phyloP scores from a whole-genome alignment of 2,113 vertebrate genomes.

The Silurus glanis region DNA sequence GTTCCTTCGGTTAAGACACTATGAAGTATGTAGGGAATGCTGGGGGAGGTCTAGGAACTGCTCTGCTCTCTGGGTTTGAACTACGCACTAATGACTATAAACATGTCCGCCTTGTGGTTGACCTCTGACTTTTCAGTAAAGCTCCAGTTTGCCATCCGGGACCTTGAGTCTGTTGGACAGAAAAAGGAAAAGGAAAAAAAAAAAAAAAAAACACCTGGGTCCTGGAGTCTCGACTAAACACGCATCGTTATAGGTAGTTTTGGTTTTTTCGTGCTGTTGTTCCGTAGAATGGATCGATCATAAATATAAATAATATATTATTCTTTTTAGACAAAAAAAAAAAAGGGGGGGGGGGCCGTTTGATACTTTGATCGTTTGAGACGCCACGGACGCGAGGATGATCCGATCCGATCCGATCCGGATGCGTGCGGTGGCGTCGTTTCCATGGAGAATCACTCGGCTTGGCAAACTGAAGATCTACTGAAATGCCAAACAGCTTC shows the following conservation, averaged over 20 bases:
- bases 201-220: constrained; percentile 16
- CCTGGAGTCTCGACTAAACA: constrained; percentile 44
- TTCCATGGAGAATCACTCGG: constrained; percentile 16
- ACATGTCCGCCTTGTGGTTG: constrained; percentile 50
- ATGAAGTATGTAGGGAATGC: constrained; percentile 90
- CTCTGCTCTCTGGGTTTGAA: constrained; percentile 81
- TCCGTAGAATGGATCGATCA: constrained; percentile 63
- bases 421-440: background rate
- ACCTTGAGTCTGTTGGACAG: constrained; percentile 24
- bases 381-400: constrained; percentile 32
- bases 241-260: constrained; percentile 61
- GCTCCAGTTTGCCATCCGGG: constrained; percentile 69
- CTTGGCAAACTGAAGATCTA: constrained; percentile 77
- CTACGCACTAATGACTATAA: constrained; percentile 73
- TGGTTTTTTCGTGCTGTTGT: constrained; percentile 59
- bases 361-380: constrained; percentile 49
- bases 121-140: constrained; percentile 69
- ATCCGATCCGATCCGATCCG: constrained; percentile 24
- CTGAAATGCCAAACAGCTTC: constrained; percentile 80
- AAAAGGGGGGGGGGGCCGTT: constrained; percentile 27
- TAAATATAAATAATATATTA: constrained; percentile 73
- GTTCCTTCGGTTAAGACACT: constrained; percentile 93
- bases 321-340: constrained; percentile 42
- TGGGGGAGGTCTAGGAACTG: constrained; percentile 79
- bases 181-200: background rate